Base-by-base conservation (phyloP, 1,140 invertebrate genomes). In the Drosophila varians region DNA sequence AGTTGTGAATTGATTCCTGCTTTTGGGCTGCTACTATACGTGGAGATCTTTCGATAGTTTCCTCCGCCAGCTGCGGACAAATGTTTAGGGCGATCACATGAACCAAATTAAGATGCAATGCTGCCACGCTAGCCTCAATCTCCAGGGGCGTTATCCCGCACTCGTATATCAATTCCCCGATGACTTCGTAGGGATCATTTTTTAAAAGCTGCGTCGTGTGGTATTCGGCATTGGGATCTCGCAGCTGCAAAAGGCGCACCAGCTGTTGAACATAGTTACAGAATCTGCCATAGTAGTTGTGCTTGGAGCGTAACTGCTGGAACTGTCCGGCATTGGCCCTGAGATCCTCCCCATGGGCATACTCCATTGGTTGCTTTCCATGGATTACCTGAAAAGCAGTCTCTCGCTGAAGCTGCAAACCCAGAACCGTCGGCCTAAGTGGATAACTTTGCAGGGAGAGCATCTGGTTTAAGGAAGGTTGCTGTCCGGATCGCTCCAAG, bases 81-180 rank as follows among this genome's bases (percentile, higher is more conserved):
- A 92, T 93, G 71, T 93, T 94, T 1, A 92, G 75, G 5, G 93
- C 91, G 11, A 94, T 92, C 14, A 93, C 93, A 70, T 94, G 92
- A 1, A 94, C 91, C 36, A 94, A 91, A 91, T 94, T 94, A 16
- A 94, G 83, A 80, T 93, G 93, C 3, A 94, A 75, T 36, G 92
- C 92, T 2, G 84, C 69, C 9, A 94, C 93, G 65, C 93, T 90
- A 0, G 75, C 52, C 74, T 94, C 94, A 36, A 94, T 93, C 46
- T 93, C 91, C 11, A 91, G 64, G 1, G 93, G 93, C 12, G 93
- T 92, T 4, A 93, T 73, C 28, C 92, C 86, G 12, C 92, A 84
- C 36, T 93, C 91, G 60, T 94, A 94, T 65, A 94, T 92, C 40
- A 94, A 90, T 75, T 93, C 92, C 1, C 93, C 93, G 47, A 94